Evolutionary conservation across 2,888 invertebrate genomes (phyloP), one percentile per base, ranked within the genome.

Genomic region (Taphrorychus bicolor): DNA sequence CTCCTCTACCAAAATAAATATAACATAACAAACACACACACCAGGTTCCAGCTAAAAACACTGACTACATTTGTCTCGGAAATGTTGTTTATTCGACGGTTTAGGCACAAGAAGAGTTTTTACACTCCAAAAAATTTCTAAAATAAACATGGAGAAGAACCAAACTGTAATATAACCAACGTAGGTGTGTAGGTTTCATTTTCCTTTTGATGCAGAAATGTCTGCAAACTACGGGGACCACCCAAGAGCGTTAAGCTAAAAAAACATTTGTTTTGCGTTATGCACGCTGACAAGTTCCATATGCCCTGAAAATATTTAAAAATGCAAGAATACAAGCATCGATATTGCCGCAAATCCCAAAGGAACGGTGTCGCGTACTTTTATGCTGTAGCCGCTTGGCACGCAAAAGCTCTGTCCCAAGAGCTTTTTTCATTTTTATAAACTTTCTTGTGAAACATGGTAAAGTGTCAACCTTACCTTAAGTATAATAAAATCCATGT

Each of bases 401-500:
- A 2, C 9, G 32, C 11, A 32, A 32, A 32, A 32, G 24, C 32
- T 32, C 32, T 32, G 32, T n/a, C n/a, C n/a, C 1, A 32, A 11
- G 32, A 32, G 32, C 32, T 3, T 32, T 32, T 32, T 11, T 11
- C 32, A 32, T 32, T 3, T 32, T 7, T 9, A 9, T 11, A 7
- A 11, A 3, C 32, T 32, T 32, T 32, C 11, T 32, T 11, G 11
- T 5, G 7, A 11, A 32, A 7, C 11, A 9, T 11, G 3, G 11
- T 9, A 32, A 32, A 9, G 1, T 32, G 7, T 14, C 7, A 5
- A 14, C 5, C 69, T 69, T 70, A 70, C 70, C 70, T 70, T 70
- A 59, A 70, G 70, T 41, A 70, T 70, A 70, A 70, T 70, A 70
- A 70, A 70, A 70, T 70, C 70, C 70, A 70, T 70, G 70, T 70